Evolutionary conservation across 2,113 vertebrate species (phyloP).

Genomic region (Varanus salvator): DNA sequence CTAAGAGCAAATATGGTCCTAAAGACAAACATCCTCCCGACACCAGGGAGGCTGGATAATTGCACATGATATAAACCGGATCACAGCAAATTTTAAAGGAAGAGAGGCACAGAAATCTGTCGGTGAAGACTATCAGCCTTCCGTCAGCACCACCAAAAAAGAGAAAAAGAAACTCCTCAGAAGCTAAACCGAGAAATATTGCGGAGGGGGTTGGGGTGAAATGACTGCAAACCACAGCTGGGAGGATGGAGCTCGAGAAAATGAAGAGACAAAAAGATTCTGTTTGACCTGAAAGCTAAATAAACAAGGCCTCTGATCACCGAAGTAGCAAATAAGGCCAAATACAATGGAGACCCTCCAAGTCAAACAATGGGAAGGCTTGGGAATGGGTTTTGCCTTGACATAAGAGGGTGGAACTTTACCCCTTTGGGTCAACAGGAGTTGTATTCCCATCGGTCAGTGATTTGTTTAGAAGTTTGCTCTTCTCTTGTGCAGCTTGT

Average conservation of each 20-base stretch:
- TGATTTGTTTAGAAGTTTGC: not conserved
- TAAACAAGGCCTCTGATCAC: slow-evolving; percentile 22
- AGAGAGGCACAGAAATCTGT: not conserved
- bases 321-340: slow-evolving; percentile 4
- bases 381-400: not conserved
- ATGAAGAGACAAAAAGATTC: not conserved
- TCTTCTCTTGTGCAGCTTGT: not conserved
- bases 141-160: not conserved
- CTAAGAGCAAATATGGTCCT: not conserved
- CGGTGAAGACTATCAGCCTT: not conserved
- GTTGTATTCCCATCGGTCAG: not conserved
- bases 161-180: not conserved
- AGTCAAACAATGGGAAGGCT: not conserved
- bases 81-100: not conserved
- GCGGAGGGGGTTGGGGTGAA: not conserved
- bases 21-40: not conserved
- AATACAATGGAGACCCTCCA: slow-evolving; percentile 19
- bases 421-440: slow-evolving; percentile 7
- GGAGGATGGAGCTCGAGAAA: not conserved
- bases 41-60: not conserved
- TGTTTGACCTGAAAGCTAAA: slow-evolving; percentile 9
- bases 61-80: not conserved
- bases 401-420: not conserved
- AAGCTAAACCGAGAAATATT: not conserved
- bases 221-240: not conserved